These are phyloP conservation scores for Falcaria lacertinaria DNA, from an alignment of 2,888 invertebrate species.

Conservation along the genomic window DNA sequence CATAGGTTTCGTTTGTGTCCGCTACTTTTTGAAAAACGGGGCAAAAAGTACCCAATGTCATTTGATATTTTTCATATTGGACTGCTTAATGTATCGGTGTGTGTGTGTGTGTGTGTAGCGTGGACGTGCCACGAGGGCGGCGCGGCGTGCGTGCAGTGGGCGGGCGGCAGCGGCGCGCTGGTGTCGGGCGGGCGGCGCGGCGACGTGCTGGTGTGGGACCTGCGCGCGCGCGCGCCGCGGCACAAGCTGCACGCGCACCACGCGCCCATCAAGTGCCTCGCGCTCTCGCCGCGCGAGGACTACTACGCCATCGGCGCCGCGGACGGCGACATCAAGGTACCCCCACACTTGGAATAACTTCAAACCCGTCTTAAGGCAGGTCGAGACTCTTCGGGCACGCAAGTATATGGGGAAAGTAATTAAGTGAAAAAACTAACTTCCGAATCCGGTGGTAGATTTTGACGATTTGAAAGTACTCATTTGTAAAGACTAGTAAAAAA, in stretches of 20 bases:
- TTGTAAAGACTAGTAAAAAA: too few relatives aligned
- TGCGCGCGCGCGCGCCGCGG: slow-evolving; percentile 91
- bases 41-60: too few relatives aligned
- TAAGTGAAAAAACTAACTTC: too few relatives aligned
- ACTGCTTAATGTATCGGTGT: too few relatives aligned
- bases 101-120: slow-evolving; percentile 72
- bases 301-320: slow-evolving; percentile 97
- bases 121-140: slow-evolving; percentile 97
- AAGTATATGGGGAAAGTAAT: too few relatives aligned
- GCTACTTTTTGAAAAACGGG: too few relatives aligned
- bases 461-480: too few relatives aligned
- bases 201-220: slow-evolving; percentile 97
- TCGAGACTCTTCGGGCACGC: too few relatives aligned
- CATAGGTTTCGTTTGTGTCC: too few relatives aligned
- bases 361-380: too few relatives aligned
- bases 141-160: slow-evolving; percentile 92
- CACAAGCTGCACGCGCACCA: slow-evolving; percentile 94
- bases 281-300: slow-evolving; percentile 96
- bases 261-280: slow-evolving; percentile 95
- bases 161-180: slow-evolving; percentile 94
- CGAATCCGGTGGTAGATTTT: too few relatives aligned
- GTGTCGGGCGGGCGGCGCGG: slow-evolving; percentile 98
- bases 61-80: too few relatives aligned
- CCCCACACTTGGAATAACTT: not conserved
- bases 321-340: slow-evolving; percentile 94